Conservation (phyloP, 2,797 vertebrate species). For the Molossus alvarezi region DNA sequence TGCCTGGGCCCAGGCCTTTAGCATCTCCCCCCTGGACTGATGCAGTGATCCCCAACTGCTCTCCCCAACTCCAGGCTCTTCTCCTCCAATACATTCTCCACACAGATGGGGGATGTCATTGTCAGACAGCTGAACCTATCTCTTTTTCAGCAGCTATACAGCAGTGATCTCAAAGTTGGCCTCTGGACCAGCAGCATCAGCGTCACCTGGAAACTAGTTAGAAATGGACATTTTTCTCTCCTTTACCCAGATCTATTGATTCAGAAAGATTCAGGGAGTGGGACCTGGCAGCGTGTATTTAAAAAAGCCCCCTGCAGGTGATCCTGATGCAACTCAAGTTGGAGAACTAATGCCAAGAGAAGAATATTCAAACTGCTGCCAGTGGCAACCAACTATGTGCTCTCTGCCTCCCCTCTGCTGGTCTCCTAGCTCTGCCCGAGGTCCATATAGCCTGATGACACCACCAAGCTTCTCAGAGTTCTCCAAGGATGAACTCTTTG, state of each 20-base stretch:
- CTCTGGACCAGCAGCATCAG: too few species aligned
- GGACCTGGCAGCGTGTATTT: neutral
- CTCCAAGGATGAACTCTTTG: neutral
- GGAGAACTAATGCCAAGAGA: neutral
- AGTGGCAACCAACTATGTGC: neutral
- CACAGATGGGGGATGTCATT: neutral
- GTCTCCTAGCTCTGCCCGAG: neutral
- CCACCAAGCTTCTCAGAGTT: neutral
- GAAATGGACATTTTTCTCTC: neutral
- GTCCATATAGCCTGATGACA: neutral
- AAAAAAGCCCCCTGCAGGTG: neutral
- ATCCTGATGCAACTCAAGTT: neutral
- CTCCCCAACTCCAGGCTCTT: neutral
- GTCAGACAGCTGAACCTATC: neutral
- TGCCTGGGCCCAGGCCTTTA: neutral
- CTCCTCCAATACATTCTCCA: neutral
- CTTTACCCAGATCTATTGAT: neutral
- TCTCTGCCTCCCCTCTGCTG: neutral
- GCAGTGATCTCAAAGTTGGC: neutral
- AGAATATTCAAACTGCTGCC: neutral
- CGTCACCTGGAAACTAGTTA: neutral
- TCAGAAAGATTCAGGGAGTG: neutral
- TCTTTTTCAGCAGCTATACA: neutral
- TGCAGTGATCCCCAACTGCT: neutral
- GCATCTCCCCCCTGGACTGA: neutral